Evolutionary conservation across 2,888 invertebrate species (phyloP), one percentile per base, ranked within the genome.

Genomic region (Autographa pulchrina): DNA sequence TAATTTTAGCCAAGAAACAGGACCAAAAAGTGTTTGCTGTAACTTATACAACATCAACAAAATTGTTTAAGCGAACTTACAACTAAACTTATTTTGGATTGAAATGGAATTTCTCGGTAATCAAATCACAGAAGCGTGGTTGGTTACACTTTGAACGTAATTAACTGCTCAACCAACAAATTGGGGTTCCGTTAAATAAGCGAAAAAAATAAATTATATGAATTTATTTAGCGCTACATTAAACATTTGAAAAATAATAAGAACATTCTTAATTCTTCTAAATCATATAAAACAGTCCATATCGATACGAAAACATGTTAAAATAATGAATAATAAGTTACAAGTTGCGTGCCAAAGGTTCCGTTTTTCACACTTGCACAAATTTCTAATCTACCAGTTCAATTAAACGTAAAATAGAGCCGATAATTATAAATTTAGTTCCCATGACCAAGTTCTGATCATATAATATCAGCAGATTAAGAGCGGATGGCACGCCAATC

Each of bases 401-500:
- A 59, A 2, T 59, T 31, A n/a, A 14, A 38, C 14, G n/a, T 41
- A 6, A 66, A 63, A 63, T 52, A 32, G n/a, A 16, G 54, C 54
- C 11, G 9, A 31, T 62, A 31, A 65, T 59, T 32, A 70, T 48
- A 48, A 54, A 73, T 68, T 48, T 41, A 43, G 62, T 66, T 78
- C 68, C 63, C 73, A 76, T 56, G 25, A 59, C 11, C 41, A 52
- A 65, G 70, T 73, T 65, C 32, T 59, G 52, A 13, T 20, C 9
- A 16, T 38, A 25, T 59, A 75, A 11, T 56, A 31, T 66, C 58
- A 32, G 18, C 11, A 54, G 20, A 75, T 78, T 78, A 68, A 52
- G n/a, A 71, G 62, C 60, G 31, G 61, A 63, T 52, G 52, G 69
- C 63, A 62, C 41, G 25, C 59, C 59, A 64, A 76, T 76, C 76